Conservation (phyloP, 2,888 invertebrate genomes). For the Iselma pallidipennis region DNA sequence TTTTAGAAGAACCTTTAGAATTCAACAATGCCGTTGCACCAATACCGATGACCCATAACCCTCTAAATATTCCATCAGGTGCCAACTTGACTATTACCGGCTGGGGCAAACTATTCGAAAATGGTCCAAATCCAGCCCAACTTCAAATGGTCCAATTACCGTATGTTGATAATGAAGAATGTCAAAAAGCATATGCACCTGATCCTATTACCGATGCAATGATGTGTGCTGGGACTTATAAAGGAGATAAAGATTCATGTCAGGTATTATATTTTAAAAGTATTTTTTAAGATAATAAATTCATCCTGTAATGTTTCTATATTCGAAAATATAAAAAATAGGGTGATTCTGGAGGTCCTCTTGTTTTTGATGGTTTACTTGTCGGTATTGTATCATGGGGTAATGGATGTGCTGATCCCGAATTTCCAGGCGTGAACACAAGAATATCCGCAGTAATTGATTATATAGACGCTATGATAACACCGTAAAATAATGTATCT, state of each 20-base stretch:
- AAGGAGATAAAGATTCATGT: constrained; percentile 40
- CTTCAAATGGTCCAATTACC: constrained; percentile 20
- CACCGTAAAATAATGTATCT: no score
- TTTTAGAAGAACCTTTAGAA: constrained; percentile 12
- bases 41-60: neutral
- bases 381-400: constrained; percentile 31
- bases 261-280: constrained; percentile 21
- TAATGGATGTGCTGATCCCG: constrained; percentile 21
- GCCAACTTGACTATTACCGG: constrained; percentile 16
- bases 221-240: constrained; percentile 39
- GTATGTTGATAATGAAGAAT: constrained; percentile 7
- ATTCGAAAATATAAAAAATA: constrained; percentile 41
- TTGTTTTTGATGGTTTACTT: constrained; percentile 25
- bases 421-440: constrained; percentile 29
- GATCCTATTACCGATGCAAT: constrained; percentile 28
- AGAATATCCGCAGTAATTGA: constrained; percentile 3
- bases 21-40: constrained; percentile 6
- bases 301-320: no score
- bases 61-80: neutral
- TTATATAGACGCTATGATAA: no score
- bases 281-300: no score
- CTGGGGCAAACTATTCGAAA: constrained; percentile 20
- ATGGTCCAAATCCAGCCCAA: neutral
- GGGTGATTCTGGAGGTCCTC: constrained; percentile 38
- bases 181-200: constrained; percentile 19